Evolutionary conservation across 2,797 vertebrate species (phyloP).

Genomic region (Cyprinodon diabolis): DNA sequence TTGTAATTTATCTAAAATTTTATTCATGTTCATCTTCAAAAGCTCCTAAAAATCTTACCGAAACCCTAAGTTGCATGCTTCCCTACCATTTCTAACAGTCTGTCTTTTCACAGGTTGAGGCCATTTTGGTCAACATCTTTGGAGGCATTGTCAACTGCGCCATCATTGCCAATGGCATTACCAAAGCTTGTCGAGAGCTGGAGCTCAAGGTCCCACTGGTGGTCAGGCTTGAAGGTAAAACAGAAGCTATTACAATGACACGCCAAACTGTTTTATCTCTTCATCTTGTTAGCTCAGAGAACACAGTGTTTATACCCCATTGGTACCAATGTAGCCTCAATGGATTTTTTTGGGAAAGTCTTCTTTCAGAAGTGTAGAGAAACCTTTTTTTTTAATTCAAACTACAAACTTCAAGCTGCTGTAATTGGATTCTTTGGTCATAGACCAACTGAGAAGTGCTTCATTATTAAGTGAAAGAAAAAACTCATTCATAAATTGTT

Average conservation of each 20-base stretch:
- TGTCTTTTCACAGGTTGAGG: conserved; percentile 88
- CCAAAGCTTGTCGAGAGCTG: conserved; percentile 93
- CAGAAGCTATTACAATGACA: neutral
- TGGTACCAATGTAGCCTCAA: conserved; percentile 16
- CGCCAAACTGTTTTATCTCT: conserved; percentile 5
- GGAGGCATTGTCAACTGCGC: conserved; percentile 98
- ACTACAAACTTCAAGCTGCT: neutral
- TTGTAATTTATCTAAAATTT: too few relatives aligned
- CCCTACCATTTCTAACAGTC: neutral
- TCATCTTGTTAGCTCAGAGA: neutral
- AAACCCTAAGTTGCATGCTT: neutral
- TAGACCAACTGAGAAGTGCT: too few relatives aligned
- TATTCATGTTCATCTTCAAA: too few relatives aligned
- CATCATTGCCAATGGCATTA: conserved; percentile 97
- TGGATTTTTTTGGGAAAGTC: too few relatives aligned
- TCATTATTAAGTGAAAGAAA: too few relatives aligned
- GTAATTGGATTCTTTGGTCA: too few relatives aligned
- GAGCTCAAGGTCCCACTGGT: conserved; percentile 95
- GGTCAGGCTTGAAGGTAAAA: conserved; percentile 93
- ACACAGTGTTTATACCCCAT: neutral
- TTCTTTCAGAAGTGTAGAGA: too few relatives aligned
- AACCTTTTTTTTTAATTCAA: too few relatives aligned
- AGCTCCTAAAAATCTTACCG: neutral
- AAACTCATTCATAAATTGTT: too few relatives aligned
- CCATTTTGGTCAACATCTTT: conserved; percentile 97